A percentile compares a stretch with the other conserved stretches of the same genome.
Evolutionary conservation across 2,888 invertebrate genomes (phyloP).

Genomic region (Lycocerus yunnanus): DNA sequence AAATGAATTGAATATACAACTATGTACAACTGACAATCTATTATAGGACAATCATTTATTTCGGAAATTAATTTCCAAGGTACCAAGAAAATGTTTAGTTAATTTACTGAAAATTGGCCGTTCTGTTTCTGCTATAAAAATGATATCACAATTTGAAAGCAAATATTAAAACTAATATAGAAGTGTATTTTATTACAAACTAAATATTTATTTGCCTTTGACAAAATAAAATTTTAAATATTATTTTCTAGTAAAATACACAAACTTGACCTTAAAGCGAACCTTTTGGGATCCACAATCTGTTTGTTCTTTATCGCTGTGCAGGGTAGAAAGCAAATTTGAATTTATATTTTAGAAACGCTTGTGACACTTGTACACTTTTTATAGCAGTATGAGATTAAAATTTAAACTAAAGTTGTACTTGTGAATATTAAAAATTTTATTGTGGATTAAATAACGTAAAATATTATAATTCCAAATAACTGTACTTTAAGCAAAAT

Average conservation of each 20-base stretch:
- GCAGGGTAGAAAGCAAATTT: neutral
- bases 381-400: neutral
- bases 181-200: neutral
- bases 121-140: no score
- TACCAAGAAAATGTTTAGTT: no score
- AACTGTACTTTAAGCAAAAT: neutral
- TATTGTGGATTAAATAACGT: neutral
- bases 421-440: neutral
- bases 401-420: neutral
- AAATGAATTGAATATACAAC: neutral
- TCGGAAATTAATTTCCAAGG: no score
- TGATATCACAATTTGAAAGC: neutral
- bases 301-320: constrained; percentile 15
- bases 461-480: neutral
- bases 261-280: neutral
- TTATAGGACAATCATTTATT: no score
- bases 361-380: neutral
- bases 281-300: constrained; percentile 11
- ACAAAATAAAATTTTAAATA: neutral
- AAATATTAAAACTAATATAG: neutral
- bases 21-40: no score
- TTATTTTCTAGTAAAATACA: constrained; percentile 1
- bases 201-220: neutral
- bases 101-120: no score
- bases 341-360: neutral